Evolutionary conservation across 1,140 invertebrate genomes (phyloP).

Genomic region (Lepidotrigona ventralis): DNA sequence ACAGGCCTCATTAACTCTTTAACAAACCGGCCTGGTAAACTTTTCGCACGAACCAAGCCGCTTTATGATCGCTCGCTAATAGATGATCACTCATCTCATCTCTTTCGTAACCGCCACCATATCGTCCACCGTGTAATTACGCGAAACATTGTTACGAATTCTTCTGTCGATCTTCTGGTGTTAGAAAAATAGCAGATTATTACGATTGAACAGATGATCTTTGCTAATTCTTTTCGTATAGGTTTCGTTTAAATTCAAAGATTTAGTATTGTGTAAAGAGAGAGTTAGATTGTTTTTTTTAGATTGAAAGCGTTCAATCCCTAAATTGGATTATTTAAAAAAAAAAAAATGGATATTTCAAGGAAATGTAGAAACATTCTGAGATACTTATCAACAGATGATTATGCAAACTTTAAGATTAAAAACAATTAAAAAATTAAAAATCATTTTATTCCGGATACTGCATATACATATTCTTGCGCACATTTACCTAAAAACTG

Average conservation of each 20-base stretch:
- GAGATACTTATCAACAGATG: too few relatives aligned
- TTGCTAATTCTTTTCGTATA: not conserved
- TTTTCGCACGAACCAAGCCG: not conserved
- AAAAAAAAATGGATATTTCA: too few relatives aligned
- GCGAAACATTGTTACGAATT: not conserved
- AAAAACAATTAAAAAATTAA: too few relatives aligned
- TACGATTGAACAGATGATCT: not conserved
- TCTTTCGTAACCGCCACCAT: slow-evolving; percentile 1
- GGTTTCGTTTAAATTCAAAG: not conserved
- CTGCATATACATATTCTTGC: too few relatives aligned
- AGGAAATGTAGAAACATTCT: too few relatives aligned
- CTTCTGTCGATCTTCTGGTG: not conserved
- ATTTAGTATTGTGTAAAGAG: not conserved
- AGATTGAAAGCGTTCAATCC: too few relatives aligned
- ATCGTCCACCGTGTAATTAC: not conserved
- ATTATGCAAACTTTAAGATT: too few relatives aligned
- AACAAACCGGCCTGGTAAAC: slow-evolving; percentile 30
- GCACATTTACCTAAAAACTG: too few relatives aligned
- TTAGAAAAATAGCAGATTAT: too few relatives aligned
- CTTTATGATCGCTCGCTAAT: slow-evolving; percentile 3
- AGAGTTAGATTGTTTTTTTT: not conserved
- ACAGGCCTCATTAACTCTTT: slow-evolving; percentile 53
- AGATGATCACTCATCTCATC: slow-evolving; percentile 7
- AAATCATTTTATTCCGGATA: too few relatives aligned
- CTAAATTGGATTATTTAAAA: not conserved